A percentile compares a stretch with the other conserved stretches of the same genome.
Evolutionary conservation across 53 echinoderm and acorn worm genomes (phyloP).

Genomic region (Holothuria scabra): DNA sequence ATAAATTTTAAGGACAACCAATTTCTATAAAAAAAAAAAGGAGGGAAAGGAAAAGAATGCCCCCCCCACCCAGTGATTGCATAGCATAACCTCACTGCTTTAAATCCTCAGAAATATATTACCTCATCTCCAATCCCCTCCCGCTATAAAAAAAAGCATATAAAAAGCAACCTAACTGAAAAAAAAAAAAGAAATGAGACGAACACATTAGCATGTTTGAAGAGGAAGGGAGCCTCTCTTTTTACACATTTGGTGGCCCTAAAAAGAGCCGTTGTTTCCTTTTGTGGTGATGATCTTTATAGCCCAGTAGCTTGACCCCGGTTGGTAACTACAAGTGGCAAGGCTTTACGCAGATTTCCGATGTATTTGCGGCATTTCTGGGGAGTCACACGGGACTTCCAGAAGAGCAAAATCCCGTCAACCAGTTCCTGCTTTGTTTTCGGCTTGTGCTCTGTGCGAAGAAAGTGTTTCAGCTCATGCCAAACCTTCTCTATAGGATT

Average conservation of each 20-base stretch:
- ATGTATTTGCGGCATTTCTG: constrained; percentile 59
- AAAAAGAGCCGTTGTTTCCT: constrained; percentile 46
- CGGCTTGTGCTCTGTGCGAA: constrained; percentile 55
- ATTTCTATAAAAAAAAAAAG: no score
- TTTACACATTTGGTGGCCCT: constrained; percentile 26
- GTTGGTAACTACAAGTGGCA: constrained; percentile 49
- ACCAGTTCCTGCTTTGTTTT: constrained; percentile 47
- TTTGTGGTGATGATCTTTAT: background rate
- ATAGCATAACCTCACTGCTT: no score
- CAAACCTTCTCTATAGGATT: constrained; percentile 80
- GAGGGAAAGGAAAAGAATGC: no score
- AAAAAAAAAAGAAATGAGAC: no score
- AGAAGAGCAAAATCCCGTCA: constrained; percentile 52
- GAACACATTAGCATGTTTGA: no score
- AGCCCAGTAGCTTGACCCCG: constrained; percentile 47
- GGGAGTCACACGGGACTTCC: constrained; percentile 49
- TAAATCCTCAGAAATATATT: no score
- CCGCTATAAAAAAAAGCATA: no score
- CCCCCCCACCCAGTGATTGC: no score
- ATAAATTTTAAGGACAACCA: no score
- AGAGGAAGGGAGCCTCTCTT: no score
- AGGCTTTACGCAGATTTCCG: constrained; percentile 47
- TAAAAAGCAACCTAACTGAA: no score
- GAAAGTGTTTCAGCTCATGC: constrained; percentile 57
- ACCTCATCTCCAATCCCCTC: no score